A percentile compares a stretch with the other conserved stretches of the same genome.
Conservation (phyloP, 64 coral and sea anemone species). For the Exaiptasia diaphana region DNA sequence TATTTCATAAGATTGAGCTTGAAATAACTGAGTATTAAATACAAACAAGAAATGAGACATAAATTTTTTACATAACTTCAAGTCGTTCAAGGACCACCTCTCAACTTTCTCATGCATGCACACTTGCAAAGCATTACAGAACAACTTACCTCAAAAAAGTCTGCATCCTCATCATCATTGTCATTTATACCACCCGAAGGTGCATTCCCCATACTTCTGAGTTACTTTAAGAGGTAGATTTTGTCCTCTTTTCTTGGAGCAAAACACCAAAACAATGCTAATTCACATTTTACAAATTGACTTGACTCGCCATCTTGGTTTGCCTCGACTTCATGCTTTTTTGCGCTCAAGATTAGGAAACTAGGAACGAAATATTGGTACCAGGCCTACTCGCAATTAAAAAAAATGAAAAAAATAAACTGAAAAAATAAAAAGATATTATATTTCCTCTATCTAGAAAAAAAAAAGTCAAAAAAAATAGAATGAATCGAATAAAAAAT, state of each 20-base stretch:
- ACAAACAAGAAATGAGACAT: too few relatives aligned
- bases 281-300: neutral
- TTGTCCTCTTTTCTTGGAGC: neutral
- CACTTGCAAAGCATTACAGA: neutral
- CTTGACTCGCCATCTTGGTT: conserved; percentile 51
- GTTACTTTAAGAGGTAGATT: neutral
- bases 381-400: too few relatives aligned
- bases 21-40: too few relatives aligned
- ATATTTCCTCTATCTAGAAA: too few relatives aligned
- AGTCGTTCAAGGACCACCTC: neutral
- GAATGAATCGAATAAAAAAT: too few relatives aligned
- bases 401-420: too few relatives aligned
- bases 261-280: neutral
- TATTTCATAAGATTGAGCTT: too few relatives aligned
- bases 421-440: too few relatives aligned
- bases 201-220: conserved; percentile 53
- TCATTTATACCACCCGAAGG: conserved; percentile 44
- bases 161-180: conserved; percentile 59
- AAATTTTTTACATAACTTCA: too few relatives aligned
- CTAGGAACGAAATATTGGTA: too few relatives aligned
- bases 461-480: too few relatives aligned
- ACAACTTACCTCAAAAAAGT: conserved; percentile 51
- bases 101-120: neutral
- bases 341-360: too few relatives aligned
- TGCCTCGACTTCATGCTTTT: conserved; percentile 9